phyloP scores from a whole-genome alignment of 2,888 invertebrate species.

The Nysson spinosus region DNA sequence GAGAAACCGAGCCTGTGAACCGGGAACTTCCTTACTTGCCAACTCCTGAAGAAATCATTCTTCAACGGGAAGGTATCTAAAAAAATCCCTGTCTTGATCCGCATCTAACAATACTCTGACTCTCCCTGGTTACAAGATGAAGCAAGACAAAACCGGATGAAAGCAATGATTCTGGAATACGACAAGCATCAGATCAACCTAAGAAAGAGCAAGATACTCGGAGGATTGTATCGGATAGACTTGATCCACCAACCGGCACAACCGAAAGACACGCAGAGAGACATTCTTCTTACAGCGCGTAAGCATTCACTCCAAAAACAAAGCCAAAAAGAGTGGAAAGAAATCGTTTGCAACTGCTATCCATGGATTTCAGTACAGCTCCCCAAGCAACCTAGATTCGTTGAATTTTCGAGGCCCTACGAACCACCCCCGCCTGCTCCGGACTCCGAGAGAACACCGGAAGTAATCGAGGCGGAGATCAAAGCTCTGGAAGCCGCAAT shows the following conservation, averaged over 20 bases:
- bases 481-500: conserved; percentile 85
- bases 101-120: not conserved
- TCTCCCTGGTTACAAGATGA: conserved; percentile 74
- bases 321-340: not conserved
- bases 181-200: conserved; percentile 82
- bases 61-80: conserved; percentile 65
- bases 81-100: not conserved
- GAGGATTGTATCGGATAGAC: conserved; percentile 87
- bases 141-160: conserved; percentile 60
- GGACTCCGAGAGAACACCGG: conserved; percentile 84
- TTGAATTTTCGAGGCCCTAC: conserved; percentile 83
- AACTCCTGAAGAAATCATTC: conserved; percentile 66
- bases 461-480: conserved; percentile 89
- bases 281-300: conserved; percentile 80
- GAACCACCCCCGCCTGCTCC: conserved; percentile 83
- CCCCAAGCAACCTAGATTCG: conserved; percentile 81
- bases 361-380: conserved; percentile 78
- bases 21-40: conserved; percentile 75
- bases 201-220: conserved; percentile 86
- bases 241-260: conserved; percentile 88
- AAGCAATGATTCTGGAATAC: conserved; percentile 65
- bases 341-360: not conserved
- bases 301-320: too few relatives aligned
- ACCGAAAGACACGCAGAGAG: conserved; percentile 80
- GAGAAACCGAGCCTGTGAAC: conserved; percentile 14